Evolutionary conservation across 2,113 vertebrate species (phyloP).

Genomic region (Melanocharis versteri): DNA sequence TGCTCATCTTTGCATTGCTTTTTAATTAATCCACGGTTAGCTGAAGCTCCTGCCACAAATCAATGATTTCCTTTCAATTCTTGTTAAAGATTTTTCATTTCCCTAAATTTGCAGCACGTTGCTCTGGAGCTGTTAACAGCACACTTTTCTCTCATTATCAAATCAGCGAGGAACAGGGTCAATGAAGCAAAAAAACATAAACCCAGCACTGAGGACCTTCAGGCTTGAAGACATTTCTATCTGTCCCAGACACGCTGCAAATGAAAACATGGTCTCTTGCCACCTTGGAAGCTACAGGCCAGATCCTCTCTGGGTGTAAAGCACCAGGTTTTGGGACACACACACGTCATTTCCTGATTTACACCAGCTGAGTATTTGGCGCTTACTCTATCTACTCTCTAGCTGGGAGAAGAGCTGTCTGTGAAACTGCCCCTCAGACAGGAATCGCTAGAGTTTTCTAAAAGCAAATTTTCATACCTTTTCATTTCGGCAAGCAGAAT

Average conservation of each 20-base stretch:
- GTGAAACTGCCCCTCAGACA: neutral
- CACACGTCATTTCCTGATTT: neutral
- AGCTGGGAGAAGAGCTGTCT: neutral
- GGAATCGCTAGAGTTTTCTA: neutral
- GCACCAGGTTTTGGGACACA: neutral
- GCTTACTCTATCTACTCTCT: neutral
- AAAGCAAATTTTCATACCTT: neutral
- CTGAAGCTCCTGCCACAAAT: slow-evolving; percentile 27
- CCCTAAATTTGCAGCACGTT: neutral
- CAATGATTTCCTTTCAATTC: slow-evolving; percentile 65
- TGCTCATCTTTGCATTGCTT: slow-evolving; percentile 11
- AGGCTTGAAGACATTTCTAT: neutral
- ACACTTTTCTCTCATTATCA: slow-evolving; percentile 37
- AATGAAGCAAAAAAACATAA: neutral
- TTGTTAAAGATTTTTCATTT: slow-evolving; percentile 65
- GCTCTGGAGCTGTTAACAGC: slow-evolving; percentile 1
- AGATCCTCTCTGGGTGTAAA: neutral
- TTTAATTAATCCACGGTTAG: slow-evolving; percentile 53
- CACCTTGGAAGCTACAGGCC: neutral
- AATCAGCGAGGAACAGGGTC: neutral
- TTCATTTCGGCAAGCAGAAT: neutral
- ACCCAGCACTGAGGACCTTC: neutral
- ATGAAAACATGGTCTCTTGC: neutral
- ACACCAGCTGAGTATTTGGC: neutral
- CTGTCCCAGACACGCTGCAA: neutral